Conservation (phyloP, 2,797 vertebrate species). For the Huso huso region DNA sequence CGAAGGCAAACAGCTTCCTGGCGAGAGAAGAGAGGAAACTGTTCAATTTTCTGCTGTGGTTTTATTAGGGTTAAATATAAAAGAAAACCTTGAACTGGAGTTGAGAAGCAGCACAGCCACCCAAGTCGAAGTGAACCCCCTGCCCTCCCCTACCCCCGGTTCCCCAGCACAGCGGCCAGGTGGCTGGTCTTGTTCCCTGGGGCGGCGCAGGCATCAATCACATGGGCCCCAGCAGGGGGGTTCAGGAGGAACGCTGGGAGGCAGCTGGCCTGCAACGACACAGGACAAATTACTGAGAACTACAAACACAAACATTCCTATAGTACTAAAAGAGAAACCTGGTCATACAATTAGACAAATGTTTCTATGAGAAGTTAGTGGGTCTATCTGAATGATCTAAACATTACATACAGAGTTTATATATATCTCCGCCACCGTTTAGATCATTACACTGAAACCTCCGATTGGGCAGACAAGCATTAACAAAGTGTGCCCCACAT, state of each 20-base stretch:
- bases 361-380: too few species aligned
- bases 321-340: too few species aligned
- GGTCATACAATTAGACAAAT: too few species aligned
- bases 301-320: too few species aligned
- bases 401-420: too few species aligned
- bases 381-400: too few species aligned
- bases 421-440: too few species aligned
- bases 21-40: not conserved
- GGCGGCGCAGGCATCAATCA: constrained; percentile 87
- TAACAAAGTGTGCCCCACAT: too few species aligned
- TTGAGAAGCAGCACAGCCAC: not conserved
- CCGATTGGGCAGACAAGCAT: too few species aligned
- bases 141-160: constrained; percentile 61
- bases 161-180: constrained; percentile 79
- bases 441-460: too few species aligned
- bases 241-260: constrained; percentile 79
- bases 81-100: not conserved
- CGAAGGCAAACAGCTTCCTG: constrained; percentile 85
- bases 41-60: not conserved
- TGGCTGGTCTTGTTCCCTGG: constrained; percentile 95
- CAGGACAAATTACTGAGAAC: not conserved
- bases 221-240: constrained; percentile 57
- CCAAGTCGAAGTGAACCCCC: not conserved
- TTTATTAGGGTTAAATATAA: not conserved
- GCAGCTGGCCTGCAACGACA: constrained; percentile 73